These are phyloP conservation scores for Phasianus colchicus DNA, from an alignment of 2,113 vertebrate species.

Conservation along the genomic window DNA sequence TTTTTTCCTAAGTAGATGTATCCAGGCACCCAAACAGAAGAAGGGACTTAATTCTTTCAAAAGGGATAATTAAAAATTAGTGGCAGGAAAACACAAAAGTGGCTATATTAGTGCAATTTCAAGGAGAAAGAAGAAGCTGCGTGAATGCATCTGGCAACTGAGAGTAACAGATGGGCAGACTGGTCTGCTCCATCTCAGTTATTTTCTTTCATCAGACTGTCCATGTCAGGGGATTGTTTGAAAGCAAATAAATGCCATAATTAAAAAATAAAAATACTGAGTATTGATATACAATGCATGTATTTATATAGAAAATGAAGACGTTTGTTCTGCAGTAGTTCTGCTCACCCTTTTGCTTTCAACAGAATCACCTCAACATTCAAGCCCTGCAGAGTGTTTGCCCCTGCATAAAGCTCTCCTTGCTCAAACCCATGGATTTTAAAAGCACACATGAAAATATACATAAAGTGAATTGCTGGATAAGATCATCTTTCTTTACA, in stretches of 20 bases:
- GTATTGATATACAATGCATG: background rate
- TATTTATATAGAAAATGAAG: background rate
- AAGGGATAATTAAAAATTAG: background rate
- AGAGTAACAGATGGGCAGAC: background rate
- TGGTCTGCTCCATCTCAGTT: background rate
- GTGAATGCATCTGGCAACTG: background rate
- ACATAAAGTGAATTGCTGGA: background rate
- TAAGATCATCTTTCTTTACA: background rate
- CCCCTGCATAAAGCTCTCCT: background rate
- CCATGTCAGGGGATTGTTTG: background rate
- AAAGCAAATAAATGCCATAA: background rate
- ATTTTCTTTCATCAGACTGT: background rate
- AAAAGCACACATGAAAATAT: background rate
- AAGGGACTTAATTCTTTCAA: background rate
- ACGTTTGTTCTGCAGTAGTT: background rate
- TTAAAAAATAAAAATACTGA: background rate
- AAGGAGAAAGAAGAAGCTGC: background rate
- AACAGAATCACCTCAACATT: background rate
- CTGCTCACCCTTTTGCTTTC: background rate
- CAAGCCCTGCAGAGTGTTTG: background rate
- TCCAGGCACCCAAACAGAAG: background rate
- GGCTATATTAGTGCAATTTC: background rate
- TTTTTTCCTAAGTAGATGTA: background rate
- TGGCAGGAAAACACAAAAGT: background rate
- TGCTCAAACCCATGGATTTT: background rate